phyloP scores from a whole-genome alignment of 1,140 invertebrate genomes.

The Argopecten irradians region DNA sequence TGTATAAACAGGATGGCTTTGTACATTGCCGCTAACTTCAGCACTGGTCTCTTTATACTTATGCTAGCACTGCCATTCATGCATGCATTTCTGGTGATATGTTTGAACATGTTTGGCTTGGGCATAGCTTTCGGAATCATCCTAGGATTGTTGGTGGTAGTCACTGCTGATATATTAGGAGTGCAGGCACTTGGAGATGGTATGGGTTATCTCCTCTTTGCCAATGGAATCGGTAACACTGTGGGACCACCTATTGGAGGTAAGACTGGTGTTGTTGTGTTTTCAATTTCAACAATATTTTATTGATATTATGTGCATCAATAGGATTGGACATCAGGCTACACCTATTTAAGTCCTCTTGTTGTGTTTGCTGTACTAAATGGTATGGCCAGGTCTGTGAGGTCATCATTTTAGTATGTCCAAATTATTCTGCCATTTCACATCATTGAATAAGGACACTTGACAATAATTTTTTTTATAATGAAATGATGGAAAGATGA shows the following conservation, averaged over 20 bases:
- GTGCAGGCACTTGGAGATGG: conserved; percentile 61
- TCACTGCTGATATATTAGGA: conserved; percentile 67
- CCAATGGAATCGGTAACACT: conserved; percentile 69
- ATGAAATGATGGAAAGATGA: no score
- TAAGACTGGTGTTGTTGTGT: conserved; percentile 46
- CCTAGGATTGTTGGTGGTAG: conserved; percentile 65
- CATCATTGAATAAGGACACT: no score
- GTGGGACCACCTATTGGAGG: conserved; percentile 69
- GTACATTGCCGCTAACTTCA: conserved; percentile 61
- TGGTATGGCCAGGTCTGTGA: no score
- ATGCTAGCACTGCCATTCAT: conserved; percentile 48
- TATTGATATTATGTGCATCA: no score
- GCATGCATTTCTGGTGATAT: conserved; percentile 44
- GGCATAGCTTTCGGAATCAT: conserved; percentile 67
- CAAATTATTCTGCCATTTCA: no score
- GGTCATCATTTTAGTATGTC: no score
- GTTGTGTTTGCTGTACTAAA: no score
- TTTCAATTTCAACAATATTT: no score
- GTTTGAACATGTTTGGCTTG: conserved; percentile 45
- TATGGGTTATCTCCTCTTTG: conserved; percentile 69
- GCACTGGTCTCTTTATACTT: conserved; percentile 53
- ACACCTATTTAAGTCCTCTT: no score
- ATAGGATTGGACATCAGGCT: no score
- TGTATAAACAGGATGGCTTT: conserved; percentile 55
- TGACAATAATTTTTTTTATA: no score